Percentiles rank a stretch among this genome's conserved stretches.
Conservation (phyloP, 2,797 vertebrate species). For the Prunella strophiata region DNA sequence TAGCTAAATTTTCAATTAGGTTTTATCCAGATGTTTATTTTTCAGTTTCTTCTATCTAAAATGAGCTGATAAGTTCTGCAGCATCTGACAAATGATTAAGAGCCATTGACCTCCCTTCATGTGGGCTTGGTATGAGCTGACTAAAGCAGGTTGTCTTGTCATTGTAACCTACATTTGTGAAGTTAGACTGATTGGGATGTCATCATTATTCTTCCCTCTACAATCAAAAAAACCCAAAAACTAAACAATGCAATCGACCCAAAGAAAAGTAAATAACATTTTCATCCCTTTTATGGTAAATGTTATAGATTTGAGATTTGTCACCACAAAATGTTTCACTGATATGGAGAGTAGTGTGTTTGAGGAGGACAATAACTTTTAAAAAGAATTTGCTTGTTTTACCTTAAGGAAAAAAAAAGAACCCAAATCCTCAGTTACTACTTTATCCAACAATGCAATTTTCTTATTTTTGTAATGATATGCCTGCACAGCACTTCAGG, state of each 20-base stretch:
- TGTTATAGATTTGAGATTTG: neutral
- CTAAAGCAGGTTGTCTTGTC: neutral
- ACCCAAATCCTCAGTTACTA: neutral
- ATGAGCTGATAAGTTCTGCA: constrained; percentile 1
- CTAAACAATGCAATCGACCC: neutral
- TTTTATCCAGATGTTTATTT: neutral
- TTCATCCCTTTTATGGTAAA: neutral
- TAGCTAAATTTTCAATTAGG: neutral
- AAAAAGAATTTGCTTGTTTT: neutral
- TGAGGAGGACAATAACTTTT: neutral
- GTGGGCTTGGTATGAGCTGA: neutral
- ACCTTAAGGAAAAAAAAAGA: neutral
- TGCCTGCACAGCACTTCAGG: neutral
- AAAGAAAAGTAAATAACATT: neutral
- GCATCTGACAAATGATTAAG: constrained; percentile 50
- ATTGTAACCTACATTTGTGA: neutral
- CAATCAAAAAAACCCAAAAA: neutral
- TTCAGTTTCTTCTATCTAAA: constrained; percentile 28
- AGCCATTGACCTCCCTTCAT: neutral
- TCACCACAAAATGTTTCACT: neutral
- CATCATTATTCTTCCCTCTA: constrained; percentile 1
- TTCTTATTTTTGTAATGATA: neutral
- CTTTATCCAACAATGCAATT: neutral
- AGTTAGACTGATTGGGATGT: neutral
- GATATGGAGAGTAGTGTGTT: neutral